Conservation (phyloP, 2,888 invertebrate genomes). For the Thecocarcelia acutangulata region DNA sequence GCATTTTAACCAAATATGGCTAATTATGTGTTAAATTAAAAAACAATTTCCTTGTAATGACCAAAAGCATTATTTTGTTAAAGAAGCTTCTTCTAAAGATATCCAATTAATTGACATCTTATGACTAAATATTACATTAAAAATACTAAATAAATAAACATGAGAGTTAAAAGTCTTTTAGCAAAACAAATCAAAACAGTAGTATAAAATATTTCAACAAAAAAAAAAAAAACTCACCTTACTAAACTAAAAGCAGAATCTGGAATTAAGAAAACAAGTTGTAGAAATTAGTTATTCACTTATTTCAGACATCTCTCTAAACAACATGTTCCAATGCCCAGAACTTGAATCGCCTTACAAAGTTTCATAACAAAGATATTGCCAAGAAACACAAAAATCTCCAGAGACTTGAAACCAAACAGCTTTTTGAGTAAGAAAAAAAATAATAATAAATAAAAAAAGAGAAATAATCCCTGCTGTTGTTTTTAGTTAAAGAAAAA, state of each 20-base stretch:
- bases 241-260: conserved; percentile 10
- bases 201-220: conserved; percentile 5
- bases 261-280: conserved; percentile 59
- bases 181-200: not conserved
- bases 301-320: conserved; percentile 58
- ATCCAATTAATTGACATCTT: conserved; percentile 67
- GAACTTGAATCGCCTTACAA: conserved; percentile 3
- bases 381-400: conserved; percentile 32
- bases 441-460: not conserved
- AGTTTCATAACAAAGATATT: conserved; percentile 1
- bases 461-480: conserved; percentile 28
- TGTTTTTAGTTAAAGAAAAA: conserved; percentile 14
- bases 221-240: not conserved
- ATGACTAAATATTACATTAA: conserved; percentile 68
- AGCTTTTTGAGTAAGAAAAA: not conserved
- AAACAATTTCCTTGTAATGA: conserved; percentile 69
- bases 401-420: conserved; percentile 47
- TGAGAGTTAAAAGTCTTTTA: conserved; percentile 31
- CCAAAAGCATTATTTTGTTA: conserved; percentile 50
- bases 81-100: conserved; percentile 14
- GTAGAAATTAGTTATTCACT: conserved; percentile 67
- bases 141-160: conserved; percentile 67
- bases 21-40: conserved; percentile 70
- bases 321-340: conserved; percentile 34
- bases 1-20: conserved; percentile 59